These are phyloP conservation scores for Anguilla rostrata DNA, from an alignment of 2,113 vertebrate genomes.

Conservation along the genomic window DNA sequence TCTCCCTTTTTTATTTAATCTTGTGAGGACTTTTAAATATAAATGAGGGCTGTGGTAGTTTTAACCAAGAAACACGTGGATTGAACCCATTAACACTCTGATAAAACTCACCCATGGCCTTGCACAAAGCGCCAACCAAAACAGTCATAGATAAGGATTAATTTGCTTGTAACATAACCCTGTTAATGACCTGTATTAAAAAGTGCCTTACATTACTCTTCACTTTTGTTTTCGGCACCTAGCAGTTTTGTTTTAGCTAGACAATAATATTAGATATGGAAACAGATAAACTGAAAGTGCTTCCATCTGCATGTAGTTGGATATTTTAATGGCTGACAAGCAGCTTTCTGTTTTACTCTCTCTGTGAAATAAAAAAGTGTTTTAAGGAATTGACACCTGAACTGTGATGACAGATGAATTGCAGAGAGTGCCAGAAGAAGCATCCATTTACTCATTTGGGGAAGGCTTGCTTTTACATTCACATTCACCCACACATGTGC, in stretches of 20 bases:
- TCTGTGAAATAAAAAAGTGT: not conserved
- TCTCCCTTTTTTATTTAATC: not conserved
- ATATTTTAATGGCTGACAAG: not conserved
- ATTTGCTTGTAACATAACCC: conserved; percentile 1
- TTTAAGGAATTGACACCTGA: conserved; percentile 8
- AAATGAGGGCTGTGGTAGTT: conserved; percentile 1
- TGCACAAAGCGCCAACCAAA: not conserved
- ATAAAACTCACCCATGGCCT: conserved; percentile 14
- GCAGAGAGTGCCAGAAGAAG: not conserved
- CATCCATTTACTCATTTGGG: not conserved
- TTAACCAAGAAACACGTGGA: not conserved
- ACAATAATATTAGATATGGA: not conserved
- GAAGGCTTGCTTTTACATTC: conserved; percentile 2
- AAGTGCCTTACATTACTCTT: no score
- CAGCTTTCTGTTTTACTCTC: not conserved
- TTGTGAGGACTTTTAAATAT: not conserved
- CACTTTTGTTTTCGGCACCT: no score
- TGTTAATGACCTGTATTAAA: no score
- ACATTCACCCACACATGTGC: conserved; percentile 8
- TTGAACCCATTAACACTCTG: conserved; percentile 12
- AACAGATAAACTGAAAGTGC: not conserved
- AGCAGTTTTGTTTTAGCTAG: no score
- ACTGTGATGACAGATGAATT: not conserved
- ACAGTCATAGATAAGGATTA: conserved; percentile 6
- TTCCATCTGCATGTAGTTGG: not conserved